Evolutionary conservation across 2,797 vertebrate species (phyloP).

Genomic region (Dipus sagitta): DNA sequence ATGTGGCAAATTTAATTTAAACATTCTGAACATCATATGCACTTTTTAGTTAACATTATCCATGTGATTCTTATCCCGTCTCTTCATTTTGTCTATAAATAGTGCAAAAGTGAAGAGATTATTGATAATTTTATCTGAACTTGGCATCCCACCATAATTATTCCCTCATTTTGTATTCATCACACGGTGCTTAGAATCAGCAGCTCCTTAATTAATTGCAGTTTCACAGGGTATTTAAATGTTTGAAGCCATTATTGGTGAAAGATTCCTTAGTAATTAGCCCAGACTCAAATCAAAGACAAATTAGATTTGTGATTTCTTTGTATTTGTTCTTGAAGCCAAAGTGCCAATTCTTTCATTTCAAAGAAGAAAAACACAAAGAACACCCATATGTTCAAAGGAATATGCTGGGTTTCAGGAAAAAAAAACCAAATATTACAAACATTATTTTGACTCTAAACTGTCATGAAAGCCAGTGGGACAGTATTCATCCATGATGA

Average conservation of each 20-base stretch:
- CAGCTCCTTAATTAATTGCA: slow-evolving; percentile 53
- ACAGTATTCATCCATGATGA: background rate
- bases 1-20: slow-evolving; percentile 40
- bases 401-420: background rate
- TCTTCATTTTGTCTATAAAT: background rate
- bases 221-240: slow-evolving; percentile 62
- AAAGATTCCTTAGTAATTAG: slow-evolving; percentile 63
- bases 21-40: slow-evolving; percentile 5
- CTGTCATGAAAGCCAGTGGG: slow-evolving; percentile 10
- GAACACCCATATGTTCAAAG: background rate
- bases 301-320: slow-evolving; percentile 63
- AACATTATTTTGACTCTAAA: slow-evolving; percentile 45
- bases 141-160: background rate
- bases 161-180: slow-evolving; percentile 22
- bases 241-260: slow-evolving; percentile 29
- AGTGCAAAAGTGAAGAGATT: background rate
- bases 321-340: slow-evolving; percentile 52
- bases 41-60: slow-evolving; percentile 53
- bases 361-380: slow-evolving; percentile 14
- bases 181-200: slow-evolving; percentile 20
- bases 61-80: background rate
- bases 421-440: background rate
- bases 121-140: slow-evolving; percentile 56
- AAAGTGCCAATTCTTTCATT: background rate
- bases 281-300: slow-evolving; percentile 49